These are phyloP conservation scores for Protaetia brevitarsis DNA, from an alignment of 1,140 invertebrate genomes.

Conservation along the genomic window DNA sequence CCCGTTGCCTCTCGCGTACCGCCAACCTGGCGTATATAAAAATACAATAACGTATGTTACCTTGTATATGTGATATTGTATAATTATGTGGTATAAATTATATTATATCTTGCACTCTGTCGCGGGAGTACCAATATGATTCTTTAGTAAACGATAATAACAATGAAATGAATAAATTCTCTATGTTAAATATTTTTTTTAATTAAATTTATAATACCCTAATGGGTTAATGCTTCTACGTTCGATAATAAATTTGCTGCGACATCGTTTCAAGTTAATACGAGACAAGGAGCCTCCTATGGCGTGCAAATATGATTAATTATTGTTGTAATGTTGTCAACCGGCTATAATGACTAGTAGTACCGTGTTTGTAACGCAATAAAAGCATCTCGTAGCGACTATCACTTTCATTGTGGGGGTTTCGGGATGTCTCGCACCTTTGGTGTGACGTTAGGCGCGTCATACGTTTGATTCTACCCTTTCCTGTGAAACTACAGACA, in stretches of 20 bases:
- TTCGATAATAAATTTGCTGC: too few species aligned
- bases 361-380: background rate
- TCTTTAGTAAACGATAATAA: too few species aligned
- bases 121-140: too few species aligned
- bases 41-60: too few species aligned
- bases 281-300: too few species aligned
- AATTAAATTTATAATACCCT: background rate
- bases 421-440: conserved; percentile 21
- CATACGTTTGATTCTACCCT: conserved; percentile 23
- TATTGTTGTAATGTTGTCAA: background rate
- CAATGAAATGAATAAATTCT: too few species aligned
- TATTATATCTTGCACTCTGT: too few species aligned
- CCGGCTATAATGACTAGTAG: conserved; percentile 11
- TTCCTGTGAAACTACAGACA: conserved; percentile 9
- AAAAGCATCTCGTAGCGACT: conserved; percentile 21
- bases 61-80: too few species aligned
- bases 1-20: background rate
- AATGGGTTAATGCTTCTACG: background rate
- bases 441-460: conserved; percentile 20
- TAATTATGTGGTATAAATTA: too few species aligned
- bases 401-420: conserved; percentile 22
- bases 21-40: too few species aligned
- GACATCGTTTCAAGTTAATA: too few species aligned
- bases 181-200: too few species aligned
- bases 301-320: conserved; percentile 23